Evolutionary conservation across 2,888 invertebrate genomes (phyloP).

Genomic region (Crematogaster levior): DNA sequence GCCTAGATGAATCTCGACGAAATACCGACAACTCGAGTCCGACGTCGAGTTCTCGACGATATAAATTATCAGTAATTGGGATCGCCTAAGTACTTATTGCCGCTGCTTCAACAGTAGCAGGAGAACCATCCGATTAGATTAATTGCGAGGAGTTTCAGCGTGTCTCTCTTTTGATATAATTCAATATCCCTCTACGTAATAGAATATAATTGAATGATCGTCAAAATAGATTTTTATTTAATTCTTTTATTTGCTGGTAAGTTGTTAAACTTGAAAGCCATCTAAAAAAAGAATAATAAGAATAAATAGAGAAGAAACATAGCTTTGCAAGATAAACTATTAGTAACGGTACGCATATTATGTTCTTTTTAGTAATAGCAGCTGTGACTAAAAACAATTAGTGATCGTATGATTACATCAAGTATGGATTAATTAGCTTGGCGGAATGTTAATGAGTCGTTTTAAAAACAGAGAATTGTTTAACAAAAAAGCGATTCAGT

Average conservation of each 20-base stretch:
- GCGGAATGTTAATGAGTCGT: background rate
- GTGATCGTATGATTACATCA: background rate
- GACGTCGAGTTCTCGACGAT: conserved; percentile 5
- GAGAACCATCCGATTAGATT: background rate
- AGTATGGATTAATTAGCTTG: conserved; percentile 11
- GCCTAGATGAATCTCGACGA: conserved; percentile 4
- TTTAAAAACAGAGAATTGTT: background rate
- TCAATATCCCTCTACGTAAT: conserved; percentile 9
- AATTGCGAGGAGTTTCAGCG: conserved; percentile 7
- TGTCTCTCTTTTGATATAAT: background rate
- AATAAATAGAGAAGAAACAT: background rate
- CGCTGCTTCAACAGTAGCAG: conserved; percentile 2
- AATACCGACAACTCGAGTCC: background rate
- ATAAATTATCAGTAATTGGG: conserved; percentile 18
- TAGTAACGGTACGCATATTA: conserved; percentile 6
- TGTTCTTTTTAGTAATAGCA: conserved; percentile 2
- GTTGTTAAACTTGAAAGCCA: background rate
- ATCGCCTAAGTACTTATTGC: conserved; percentile 15
- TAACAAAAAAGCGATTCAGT: background rate
- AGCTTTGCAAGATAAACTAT: conserved; percentile 15
- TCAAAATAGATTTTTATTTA: background rate
- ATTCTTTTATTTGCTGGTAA: background rate
- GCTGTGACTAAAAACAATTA: background rate
- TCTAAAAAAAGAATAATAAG: too few relatives aligned
- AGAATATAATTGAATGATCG: background rate